These are phyloP conservation scores for Xenopus petersii DNA, from an alignment of 2,797 vertebrate genomes.

Conservation along the genomic window DNA sequence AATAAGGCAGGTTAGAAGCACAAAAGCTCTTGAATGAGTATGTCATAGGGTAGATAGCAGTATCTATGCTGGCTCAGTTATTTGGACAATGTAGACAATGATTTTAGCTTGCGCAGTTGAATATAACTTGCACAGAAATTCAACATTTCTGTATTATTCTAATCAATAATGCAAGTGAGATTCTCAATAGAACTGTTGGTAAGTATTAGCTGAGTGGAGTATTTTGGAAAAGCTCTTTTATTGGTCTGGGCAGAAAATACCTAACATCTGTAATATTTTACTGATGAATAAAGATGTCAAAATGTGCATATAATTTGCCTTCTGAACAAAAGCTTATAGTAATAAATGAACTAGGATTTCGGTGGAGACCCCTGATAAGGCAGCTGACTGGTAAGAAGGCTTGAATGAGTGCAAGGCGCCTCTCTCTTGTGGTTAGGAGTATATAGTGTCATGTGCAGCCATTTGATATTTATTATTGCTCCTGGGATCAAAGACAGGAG, in stretches of 20 bases:
- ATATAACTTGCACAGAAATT: too few relatives aligned
- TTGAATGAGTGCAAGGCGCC: conserved; percentile 11
- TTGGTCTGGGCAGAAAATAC: conserved; percentile 14
- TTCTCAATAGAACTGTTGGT: too few relatives aligned
- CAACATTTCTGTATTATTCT: too few relatives aligned
- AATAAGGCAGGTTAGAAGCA: too few relatives aligned
- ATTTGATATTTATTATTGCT: conserved; percentile 46
- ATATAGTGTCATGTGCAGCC: conserved; percentile 35
- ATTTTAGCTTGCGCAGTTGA: too few relatives aligned
- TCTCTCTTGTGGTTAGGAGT: conserved; percentile 15
- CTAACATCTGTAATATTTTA: conserved; percentile 22
- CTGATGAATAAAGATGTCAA: conserved; percentile 29
- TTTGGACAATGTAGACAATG: too few relatives aligned
- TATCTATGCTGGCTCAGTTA: too few relatives aligned
- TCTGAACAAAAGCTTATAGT: conserved; percentile 14
- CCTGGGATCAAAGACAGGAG: conserved; percentile 38
- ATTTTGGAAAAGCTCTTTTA: conserved; percentile 32
- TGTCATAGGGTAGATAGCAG: too few relatives aligned
- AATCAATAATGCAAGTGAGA: too few relatives aligned
- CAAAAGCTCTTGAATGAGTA: too few relatives aligned
- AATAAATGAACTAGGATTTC: conserved; percentile 7
- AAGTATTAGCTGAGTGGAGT: too few relatives aligned
- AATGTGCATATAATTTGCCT: conserved; percentile 22
- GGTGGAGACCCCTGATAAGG: neutral
- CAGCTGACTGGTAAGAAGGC: conserved; percentile 5